Evolutionary conservation across 2,797 vertebrate species (phyloP).

Genomic region (Thunnus albacares): DNA sequence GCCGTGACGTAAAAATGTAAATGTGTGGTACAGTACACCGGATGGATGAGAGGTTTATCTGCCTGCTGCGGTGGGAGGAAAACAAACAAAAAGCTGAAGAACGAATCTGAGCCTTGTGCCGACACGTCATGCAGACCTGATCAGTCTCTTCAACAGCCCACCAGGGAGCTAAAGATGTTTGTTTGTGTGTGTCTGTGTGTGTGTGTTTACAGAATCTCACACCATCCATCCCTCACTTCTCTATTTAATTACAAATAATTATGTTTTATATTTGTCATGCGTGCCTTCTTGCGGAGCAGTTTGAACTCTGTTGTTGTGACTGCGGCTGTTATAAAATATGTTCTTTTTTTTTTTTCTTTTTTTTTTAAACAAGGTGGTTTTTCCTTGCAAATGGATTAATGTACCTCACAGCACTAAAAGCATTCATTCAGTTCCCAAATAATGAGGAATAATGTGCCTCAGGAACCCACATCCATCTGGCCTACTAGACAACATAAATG

Average conservation of each 20-base stretch:
- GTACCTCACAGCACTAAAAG: conserved; percentile 72
- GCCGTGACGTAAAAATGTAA: neutral
- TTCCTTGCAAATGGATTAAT: conserved; percentile 61
- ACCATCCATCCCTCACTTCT: conserved; percentile 31
- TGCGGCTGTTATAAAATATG: conserved; percentile 38
- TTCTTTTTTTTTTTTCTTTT: neutral
- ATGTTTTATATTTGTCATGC: conserved; percentile 45
- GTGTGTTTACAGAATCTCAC: conserved; percentile 5
- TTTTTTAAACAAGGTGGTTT: conserved; percentile 21
- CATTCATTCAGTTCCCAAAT: conserved; percentile 58
- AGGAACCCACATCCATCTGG: conserved; percentile 60
- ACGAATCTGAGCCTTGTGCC: conserved; percentile 38
- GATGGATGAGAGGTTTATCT: conserved; percentile 28
- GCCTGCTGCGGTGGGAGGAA: conserved; percentile 30
- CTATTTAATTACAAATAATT: conserved; percentile 62
- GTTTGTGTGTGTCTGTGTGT: conserved; percentile 3
- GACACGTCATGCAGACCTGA: conserved; percentile 46
- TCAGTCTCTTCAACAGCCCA: conserved; percentile 45
- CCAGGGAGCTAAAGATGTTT: conserved; percentile 24
- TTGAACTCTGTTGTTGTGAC: conserved; percentile 36
- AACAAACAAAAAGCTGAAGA: conserved; percentile 29
- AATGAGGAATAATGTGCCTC: conserved; percentile 72
- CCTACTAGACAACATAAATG: conserved; percentile 53
- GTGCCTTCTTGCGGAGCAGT: conserved; percentile 8
- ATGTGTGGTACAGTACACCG: neutral